These are phyloP conservation scores for Sebastes nivosus DNA, from an alignment of 2,797 vertebrate species.

Conservation along the genomic window DNA sequence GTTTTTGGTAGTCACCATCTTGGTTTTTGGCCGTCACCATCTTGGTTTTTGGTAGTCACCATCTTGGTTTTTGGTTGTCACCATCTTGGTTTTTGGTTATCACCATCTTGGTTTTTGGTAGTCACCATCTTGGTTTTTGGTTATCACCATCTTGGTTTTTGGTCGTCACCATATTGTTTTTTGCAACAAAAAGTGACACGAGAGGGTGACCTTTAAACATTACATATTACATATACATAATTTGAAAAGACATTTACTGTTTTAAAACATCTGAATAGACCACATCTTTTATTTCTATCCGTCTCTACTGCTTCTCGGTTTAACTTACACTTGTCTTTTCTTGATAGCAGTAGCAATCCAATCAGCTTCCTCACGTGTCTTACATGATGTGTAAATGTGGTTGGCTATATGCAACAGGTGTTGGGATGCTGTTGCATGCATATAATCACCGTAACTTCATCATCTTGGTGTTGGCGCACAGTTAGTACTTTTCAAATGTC, in stretches of 20 bases:
- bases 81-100: no score
- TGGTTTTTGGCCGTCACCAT: no score
- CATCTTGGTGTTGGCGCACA: background rate
- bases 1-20: rapidly evolving
- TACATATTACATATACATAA: no score
- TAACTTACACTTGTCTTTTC: background rate
- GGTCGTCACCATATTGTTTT: rapidly evolving
- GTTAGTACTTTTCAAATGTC: background rate
- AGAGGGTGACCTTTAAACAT: rapidly evolving
- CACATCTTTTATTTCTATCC: no score
- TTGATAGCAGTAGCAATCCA: background rate
- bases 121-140: no score
- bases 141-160: rapidly evolving
- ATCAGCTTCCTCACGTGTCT: rapidly evolving
- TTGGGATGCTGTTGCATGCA: background rate
- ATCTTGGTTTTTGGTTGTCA: no score
- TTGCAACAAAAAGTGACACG: no score
- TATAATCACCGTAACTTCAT: background rate
- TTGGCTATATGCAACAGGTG: background rate
- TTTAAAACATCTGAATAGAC: no score
- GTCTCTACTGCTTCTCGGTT: background rate
- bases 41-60: rapidly evolving
- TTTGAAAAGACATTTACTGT: no score
- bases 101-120: no score
- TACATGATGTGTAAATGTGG: background rate